phyloP scores from a whole-genome alignment of 2,888 invertebrate species.

The Drosophila paranaensis region DNA sequence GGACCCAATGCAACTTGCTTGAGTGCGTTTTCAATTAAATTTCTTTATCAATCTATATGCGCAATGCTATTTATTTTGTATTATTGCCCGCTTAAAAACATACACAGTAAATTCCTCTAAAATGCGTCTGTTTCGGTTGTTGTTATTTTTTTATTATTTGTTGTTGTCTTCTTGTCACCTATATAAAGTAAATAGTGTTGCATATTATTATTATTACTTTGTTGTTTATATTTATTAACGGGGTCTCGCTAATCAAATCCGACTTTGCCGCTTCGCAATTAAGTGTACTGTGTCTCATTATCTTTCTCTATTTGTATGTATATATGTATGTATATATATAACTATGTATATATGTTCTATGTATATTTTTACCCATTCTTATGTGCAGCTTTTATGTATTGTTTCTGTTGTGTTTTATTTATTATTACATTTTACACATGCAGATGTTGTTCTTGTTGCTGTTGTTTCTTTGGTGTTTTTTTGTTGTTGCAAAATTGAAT shows the following conservation, averaged over 20 bases:
- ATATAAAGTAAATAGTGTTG: constrained; percentile 77
- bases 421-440: constrained; percentile 56
- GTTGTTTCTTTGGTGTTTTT: constrained; percentile 29
- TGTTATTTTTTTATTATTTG: constrained; percentile 23
- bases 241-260: constrained; percentile 71
- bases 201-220: constrained; percentile 50
- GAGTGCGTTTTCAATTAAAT: constrained; percentile 51
- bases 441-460: constrained; percentile 49
- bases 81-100: constrained; percentile 65
- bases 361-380: constrained; percentile 32
- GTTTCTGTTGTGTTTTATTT: constrained; percentile 41
- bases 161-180: constrained; percentile 72
- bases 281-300: constrained; percentile 25
- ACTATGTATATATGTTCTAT: constrained; percentile 29
- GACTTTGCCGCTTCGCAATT: constrained; percentile 53
- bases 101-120: constrained; percentile 74
- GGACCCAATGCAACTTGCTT: constrained; percentile 76
- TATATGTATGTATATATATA: constrained; percentile 8
- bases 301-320: constrained; percentile 16
- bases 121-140: constrained; percentile 73
- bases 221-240: constrained; percentile 57
- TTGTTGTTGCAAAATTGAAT: constrained; percentile 43
- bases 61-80: constrained; percentile 40
- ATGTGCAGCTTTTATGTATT: constrained; percentile 46
- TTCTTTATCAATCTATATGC: constrained; percentile 47